Base-by-base conservation (phyloP, 2,113 vertebrate genomes). In the Eretmochelys imbricata region DNA sequence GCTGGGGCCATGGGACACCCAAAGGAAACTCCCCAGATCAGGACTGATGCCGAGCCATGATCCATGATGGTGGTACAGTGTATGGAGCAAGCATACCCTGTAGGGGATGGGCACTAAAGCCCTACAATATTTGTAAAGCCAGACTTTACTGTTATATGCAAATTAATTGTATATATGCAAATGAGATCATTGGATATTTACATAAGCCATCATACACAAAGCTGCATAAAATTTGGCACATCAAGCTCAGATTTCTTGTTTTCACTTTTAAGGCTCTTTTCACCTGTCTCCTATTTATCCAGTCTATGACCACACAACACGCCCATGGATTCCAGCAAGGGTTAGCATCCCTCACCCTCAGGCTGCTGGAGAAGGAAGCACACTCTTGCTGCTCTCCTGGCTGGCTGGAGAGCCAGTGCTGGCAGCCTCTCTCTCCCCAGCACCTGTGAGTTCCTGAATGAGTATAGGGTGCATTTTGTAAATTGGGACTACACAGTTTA, bases 251-350 rank as follows among this genome's bases (percentile, higher is more conserved):
- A 0, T 79, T 87, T 55, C 35, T 65, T 79, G 53, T 59, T 42
- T 10, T 54, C 79, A 78, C 50, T 86, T 48, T 38, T 19, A 22
- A 0, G 38, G 38, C 25, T 49, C 22, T n/a, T 84, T 35, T 48
- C 29, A 48, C 6, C 42, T 48, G 27, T 84, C 16, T 49, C 42
- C 53, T 65, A 8, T 35, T 25, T 76, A 53, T 29, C 29, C 78
- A 51, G 4, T 3, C 49, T 22, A 4, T 46, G 54, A 65, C 1
- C 17, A 20, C 6, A 16, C 1, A 8, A 6, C 9, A 19, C 4
- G 24, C 42, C 24, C 0, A n/a, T 72, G 50, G 78, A n/a, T 14
- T 27, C 48, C 51, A 20, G 16, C 8, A 79, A 72, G 31, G 3
- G 12, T 24, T 46, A 76, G 5, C 9, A 27, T 11, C 75, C 42